A percentile compares a stretch with the other conserved stretches of the same genome.
Evolutionary conservation across 2,797 vertebrate species (phyloP).

Genomic region (Eulemur rubriventer): DNA sequence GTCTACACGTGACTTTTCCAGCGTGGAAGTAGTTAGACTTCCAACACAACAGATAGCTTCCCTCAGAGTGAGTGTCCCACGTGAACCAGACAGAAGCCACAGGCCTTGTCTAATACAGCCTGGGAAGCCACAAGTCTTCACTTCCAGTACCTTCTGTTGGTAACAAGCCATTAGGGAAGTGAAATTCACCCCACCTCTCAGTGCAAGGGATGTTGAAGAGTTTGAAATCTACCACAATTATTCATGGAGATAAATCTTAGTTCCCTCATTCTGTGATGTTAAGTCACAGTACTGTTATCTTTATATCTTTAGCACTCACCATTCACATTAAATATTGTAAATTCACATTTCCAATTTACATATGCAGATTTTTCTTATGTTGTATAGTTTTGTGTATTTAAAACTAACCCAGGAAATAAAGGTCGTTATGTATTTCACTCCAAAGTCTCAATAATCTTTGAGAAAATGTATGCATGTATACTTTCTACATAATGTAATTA

Average conservation of each 20-base stretch:
- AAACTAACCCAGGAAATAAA: background rate
- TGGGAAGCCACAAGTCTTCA: background rate
- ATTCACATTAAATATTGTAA: background rate
- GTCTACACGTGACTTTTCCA: background rate
- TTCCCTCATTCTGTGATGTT: background rate
- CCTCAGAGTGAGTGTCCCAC: background rate
- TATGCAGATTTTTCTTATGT: background rate
- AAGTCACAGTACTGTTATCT: background rate
- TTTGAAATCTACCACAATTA: background rate
- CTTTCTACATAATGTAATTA: background rate
- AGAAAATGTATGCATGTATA: background rate
- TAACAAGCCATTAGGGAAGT: background rate
- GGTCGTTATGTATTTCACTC: background rate
- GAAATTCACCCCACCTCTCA: background rate
- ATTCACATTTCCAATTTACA: background rate
- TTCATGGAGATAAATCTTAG: background rate
- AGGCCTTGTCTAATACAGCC: background rate
- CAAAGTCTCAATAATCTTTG: background rate
- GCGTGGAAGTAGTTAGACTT: background rate
- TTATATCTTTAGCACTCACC: background rate
- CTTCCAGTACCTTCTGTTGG: background rate
- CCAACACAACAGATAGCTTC: background rate
- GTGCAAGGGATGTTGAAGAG: background rate
- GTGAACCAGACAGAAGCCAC: background rate
- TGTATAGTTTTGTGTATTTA: background rate